A percentile compares a stretch with the other conserved stretches of the same genome.
These are phyloP conservation scores for Drosophila prosaltans DNA, from an alignment of 1,140 invertebrate genomes.

Conservation along the genomic window DNA sequence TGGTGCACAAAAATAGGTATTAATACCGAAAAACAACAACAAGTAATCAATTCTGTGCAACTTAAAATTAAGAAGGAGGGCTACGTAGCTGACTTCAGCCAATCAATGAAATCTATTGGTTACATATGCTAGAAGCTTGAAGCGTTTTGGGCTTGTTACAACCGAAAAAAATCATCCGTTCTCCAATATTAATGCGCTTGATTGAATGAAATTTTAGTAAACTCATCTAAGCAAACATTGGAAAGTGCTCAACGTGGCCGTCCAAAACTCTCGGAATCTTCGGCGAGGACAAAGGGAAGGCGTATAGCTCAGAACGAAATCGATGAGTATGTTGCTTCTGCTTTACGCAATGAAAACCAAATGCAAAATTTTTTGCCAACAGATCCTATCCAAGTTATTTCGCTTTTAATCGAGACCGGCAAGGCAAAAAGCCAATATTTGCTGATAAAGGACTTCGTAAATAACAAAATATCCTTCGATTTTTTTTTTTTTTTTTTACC, in stretches of 20 bases:
- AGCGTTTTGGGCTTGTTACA: background rate
- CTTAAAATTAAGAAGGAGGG: slow-evolving; percentile 5
- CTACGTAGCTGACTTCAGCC: slow-evolving; percentile 3
- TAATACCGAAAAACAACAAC: slow-evolving; percentile 5
- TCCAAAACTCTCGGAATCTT: too few species aligned
- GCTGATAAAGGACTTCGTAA: slow-evolving; percentile 22
- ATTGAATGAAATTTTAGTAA: slow-evolving; percentile 4
- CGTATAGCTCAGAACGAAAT: too few species aligned
- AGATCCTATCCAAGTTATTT: slow-evolving; percentile 20
- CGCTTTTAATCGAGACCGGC: slow-evolving; percentile 21
- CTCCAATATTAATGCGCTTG: background rate
- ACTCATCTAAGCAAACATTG: background rate
- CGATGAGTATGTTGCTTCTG: too few species aligned
- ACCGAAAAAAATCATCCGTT: slow-evolving; percentile 3
- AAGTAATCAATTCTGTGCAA: slow-evolving; percentile 5
- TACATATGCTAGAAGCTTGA: background rate
- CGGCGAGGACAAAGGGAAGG: too few species aligned
- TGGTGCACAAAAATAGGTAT: slow-evolving; percentile 5
- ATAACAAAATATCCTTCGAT: slow-evolving; percentile 27
- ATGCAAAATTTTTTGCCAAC: slow-evolving; percentile 17
- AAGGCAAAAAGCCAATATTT: slow-evolving; percentile 36
- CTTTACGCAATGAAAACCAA: background rate
- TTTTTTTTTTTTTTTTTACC: slow-evolving; percentile 5
- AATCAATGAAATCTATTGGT: slow-evolving; percentile 4
- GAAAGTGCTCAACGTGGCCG: too few species aligned